These are phyloP conservation scores for Lampropteryx suffumata DNA, from an alignment of 2,888 invertebrate species.

Conservation along the genomic window DNA sequence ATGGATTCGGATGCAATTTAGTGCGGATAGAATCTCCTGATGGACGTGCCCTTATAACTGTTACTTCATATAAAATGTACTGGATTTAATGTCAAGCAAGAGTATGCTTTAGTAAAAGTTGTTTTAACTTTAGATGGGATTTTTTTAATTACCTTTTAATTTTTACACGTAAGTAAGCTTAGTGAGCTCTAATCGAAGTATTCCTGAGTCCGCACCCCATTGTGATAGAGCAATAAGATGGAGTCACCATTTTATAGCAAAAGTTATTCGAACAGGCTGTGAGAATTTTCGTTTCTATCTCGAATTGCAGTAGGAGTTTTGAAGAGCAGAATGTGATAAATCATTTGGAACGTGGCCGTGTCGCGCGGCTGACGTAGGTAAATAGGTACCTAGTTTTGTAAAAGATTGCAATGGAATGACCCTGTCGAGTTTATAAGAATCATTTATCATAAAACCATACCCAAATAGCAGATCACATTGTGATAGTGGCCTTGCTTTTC, in stretches of 20 bases:
- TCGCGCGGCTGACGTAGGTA: slow-evolving; percentile 32
- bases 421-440: not conserved
- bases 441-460: no score
- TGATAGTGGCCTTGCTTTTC: no score
- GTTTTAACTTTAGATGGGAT: no score
- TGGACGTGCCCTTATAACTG: no score
- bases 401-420: slow-evolving; percentile 28
- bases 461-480: no score
- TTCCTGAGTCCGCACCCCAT: not conserved
- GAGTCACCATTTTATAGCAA: slow-evolving; percentile 43
- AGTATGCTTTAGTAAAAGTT: no score
- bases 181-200: not conserved
- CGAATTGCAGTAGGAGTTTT: slow-evolving; percentile 21
- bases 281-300: slow-evolving; percentile 40
- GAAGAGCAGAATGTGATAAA: slow-evolving; percentile 35
- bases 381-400: slow-evolving; percentile 39
- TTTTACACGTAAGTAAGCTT: no score
- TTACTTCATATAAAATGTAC: no score
- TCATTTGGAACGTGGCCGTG: slow-evolving; percentile 38
- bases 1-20: no score
- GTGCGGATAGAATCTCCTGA: no score
- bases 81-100: no score
- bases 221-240: slow-evolving; percentile 24
- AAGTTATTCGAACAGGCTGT: slow-evolving; percentile 44
- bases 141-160: not conserved